A percentile compares a stretch with the other conserved stretches of the same genome.
Conservation (phyloP, 2,888 invertebrate species). For the Rhingia campestris region DNA sequence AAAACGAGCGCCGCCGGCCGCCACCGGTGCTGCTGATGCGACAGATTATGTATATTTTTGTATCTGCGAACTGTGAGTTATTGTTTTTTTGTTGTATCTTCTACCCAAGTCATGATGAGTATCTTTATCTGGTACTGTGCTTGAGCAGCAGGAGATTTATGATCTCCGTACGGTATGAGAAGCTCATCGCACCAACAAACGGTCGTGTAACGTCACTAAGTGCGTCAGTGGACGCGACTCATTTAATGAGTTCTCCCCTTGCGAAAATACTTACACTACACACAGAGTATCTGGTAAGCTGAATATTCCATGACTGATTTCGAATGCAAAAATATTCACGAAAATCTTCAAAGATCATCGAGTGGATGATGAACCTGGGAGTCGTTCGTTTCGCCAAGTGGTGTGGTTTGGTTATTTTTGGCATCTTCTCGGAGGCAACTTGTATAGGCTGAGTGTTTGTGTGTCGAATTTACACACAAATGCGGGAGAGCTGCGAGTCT, state of each 20-base stretch:
- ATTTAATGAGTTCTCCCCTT: conserved; percentile 28
- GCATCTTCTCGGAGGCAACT: conserved; percentile 9
- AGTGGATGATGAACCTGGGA: conserved; percentile 19
- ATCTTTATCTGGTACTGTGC: conserved; percentile 29
- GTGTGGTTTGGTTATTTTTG: conserved; percentile 49
- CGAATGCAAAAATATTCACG: conserved; percentile 13
- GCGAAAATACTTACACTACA: not conserved
- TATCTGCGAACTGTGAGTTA: not conserved
- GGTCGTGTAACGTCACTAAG: conserved; percentile 24
- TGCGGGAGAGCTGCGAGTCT: too few relatives aligned
- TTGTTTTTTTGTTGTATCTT: conserved; percentile 23
- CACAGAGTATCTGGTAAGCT: conserved; percentile 3
- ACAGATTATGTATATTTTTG: conserved; percentile 1
- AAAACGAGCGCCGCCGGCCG: not conserved
- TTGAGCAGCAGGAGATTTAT: conserved; percentile 51
- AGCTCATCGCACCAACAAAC: conserved; percentile 18
- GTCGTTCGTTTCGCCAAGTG: conserved; percentile 27
- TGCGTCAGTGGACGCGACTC: conserved; percentile 34
- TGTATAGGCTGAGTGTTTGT: not conserved
- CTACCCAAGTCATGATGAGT: conserved; percentile 32
- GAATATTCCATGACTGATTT: conserved; percentile 20
- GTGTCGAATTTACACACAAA: too few relatives aligned
- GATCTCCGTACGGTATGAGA: conserved; percentile 25
- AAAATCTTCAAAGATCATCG: not conserved
- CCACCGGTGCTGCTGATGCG: conserved; percentile 7